phyloP scores from a whole-genome alignment of 2,888 invertebrate genomes.

The Neuroscelio doddi region DNA sequence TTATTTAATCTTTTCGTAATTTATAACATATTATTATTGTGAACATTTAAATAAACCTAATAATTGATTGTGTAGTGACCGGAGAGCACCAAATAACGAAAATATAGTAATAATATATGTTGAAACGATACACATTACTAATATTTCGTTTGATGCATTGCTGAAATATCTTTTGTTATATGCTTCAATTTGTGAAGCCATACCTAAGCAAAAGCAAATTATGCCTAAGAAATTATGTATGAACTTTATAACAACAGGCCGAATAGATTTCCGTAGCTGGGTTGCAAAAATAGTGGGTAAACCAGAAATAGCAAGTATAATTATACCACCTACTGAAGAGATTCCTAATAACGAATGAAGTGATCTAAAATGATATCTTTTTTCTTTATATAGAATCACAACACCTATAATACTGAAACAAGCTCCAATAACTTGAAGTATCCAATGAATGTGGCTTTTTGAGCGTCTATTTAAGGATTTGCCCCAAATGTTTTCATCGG shows the following conservation, averaged over 20 bases:
- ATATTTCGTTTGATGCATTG: background rate
- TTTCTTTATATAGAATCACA: conserved; percentile 67
- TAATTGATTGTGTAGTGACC: conserved; percentile 48
- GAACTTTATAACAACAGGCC: conserved; percentile 73
- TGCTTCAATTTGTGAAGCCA: conserved; percentile 66
- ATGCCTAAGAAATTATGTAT: conserved; percentile 75
- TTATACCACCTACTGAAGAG: conserved; percentile 73
- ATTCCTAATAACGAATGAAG: conserved; percentile 64
- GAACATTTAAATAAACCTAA: background rate
- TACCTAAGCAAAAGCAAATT: conserved; percentile 74
- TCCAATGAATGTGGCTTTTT: conserved; percentile 72
- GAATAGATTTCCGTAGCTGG: conserved; percentile 73
- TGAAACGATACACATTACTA: conserved; percentile 45
- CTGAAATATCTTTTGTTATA: conserved; percentile 54
- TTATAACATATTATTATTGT: too few species aligned
- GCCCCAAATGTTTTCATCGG: conserved; percentile 56
- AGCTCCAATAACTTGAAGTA: conserved; percentile 74
- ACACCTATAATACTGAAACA: conserved; percentile 74
- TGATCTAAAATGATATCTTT: conserved; percentile 63
- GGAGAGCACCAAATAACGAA: conserved; percentile 51
- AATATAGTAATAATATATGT: conserved; percentile 52
- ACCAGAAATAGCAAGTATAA: conserved; percentile 73
- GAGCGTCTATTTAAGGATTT: conserved; percentile 51
- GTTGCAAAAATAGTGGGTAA: conserved; percentile 74
- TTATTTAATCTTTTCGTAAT: too few species aligned